phyloP scores from a whole-genome alignment of 2,888 invertebrate genomes.

The Mesorhabditis sp. region DNA sequence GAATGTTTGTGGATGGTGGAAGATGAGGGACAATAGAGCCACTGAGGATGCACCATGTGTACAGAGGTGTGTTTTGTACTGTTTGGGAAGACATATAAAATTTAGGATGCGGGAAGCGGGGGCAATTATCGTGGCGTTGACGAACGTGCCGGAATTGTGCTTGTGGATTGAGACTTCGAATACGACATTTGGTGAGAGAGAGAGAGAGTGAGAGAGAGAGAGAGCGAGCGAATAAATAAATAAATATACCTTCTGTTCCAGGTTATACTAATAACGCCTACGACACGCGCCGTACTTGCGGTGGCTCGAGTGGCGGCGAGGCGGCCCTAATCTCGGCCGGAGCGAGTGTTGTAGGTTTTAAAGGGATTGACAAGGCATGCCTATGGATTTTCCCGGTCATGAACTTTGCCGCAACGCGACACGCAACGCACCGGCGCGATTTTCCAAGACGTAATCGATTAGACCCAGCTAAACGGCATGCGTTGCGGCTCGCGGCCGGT shows the following conservation, averaged over 20 bases:
- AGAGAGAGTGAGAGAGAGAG: no score
- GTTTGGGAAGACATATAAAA: neutral
- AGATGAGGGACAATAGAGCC: neutral
- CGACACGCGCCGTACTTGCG: constrained; percentile 12
- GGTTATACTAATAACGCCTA: constrained; percentile 9
- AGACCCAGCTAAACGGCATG: no score
- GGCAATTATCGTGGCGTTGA: constrained; percentile 12
- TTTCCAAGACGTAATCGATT: no score
- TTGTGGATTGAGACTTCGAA: constrained; percentile 14
- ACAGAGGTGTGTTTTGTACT: neutral
- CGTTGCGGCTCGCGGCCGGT: no score
- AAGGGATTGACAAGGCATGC: no score
- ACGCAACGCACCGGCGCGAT: no score
- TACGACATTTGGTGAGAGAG: constrained; percentile 8
- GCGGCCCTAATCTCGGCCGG: constrained; percentile 13
- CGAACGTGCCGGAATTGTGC: constrained; percentile 11
- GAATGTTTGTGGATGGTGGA: neutral
- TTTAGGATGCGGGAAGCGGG: constrained; percentile 15
- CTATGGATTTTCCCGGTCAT: no score
- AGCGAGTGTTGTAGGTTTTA: constrained; percentile 10
- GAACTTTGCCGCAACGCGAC: no score
- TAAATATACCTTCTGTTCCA: neutral
- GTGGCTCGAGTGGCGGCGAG: constrained; percentile 17
- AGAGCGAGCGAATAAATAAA: neutral
- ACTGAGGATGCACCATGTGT: constrained; percentile 3